Base-by-base conservation (phyloP, 2,113 vertebrate species). In the Oryctolagus cuniculus region DNA sequence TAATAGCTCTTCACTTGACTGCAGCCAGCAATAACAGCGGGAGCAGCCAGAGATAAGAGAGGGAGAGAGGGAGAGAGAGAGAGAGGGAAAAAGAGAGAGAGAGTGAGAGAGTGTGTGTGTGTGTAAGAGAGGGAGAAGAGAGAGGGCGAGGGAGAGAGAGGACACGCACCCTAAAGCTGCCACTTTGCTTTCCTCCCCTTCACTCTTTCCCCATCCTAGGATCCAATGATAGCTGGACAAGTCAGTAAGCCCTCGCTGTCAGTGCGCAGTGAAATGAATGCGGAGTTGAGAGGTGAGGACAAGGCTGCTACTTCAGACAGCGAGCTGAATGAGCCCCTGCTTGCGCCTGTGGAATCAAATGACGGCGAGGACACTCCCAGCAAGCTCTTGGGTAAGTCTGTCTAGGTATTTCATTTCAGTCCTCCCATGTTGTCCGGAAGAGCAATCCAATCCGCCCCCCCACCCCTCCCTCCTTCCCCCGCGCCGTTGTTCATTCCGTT, bases 221-320 rank as follows among this genome's bases (percentile, higher is more conserved):
- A 99, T 99, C 99, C 99, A 98, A 99, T 99, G 99, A 99, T 99
- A 99, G 99, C 99, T 98, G 99, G 99, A 99, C 99, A 99, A 99
- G 99, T 99, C 99, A 99, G 99, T 98, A 99, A 99, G 99, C 99
- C 99, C 98, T 99, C 98, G 99, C 99, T 99, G 99, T 99, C 99
- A 98, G 99, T 99, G 98, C 99, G 98, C 98, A 99, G 99, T 99
- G 99, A 99, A 98, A 99, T 99, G 99, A 99, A 99, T 98, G 99
- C 98, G 97, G 99, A 99, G 99, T 99, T 99, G 99, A 99, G 99
- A 99, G 99, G 99, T 98, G 99, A 99, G 98, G 99, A 99, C 98
- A 98, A 99, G 98, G 99, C 99, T 98, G 99, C 99, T 98, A 99
- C 98, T 98, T 98, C 99, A 98, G 99, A 99, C 99, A 99, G 99